Evolutionary conservation across 2,888 invertebrate genomes (phyloP).

Genomic region (Drosophila anomelani): DNA sequence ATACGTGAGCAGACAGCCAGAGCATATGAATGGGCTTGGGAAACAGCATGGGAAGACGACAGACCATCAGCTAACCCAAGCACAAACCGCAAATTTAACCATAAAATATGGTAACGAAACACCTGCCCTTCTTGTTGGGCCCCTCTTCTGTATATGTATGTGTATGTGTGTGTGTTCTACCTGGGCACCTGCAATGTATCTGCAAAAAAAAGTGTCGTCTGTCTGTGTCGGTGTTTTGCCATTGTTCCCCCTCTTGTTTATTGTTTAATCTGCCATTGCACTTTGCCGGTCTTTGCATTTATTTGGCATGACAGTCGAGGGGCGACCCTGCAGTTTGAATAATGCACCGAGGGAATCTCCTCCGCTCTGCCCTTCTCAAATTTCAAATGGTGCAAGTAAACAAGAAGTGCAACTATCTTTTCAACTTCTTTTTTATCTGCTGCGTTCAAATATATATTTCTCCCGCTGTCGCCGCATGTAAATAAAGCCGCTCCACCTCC

Average conservation of each 20-base stretch:
- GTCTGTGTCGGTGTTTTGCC: conserved; percentile 24
- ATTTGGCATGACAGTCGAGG: conserved; percentile 27
- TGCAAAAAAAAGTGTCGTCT: conserved; percentile 51
- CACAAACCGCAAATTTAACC: conserved; percentile 66
- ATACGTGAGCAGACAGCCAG: conserved; percentile 48
- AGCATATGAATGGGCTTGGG: conserved; percentile 73
- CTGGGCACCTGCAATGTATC: conserved; percentile 34
- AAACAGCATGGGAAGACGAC: conserved; percentile 38
- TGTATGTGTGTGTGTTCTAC: conserved; percentile 15
- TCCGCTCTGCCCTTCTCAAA: conserved; percentile 50
- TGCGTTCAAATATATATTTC: conserved; percentile 34
- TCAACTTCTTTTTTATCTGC: conserved; percentile 8
- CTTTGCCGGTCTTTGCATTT: conserved; percentile 50
- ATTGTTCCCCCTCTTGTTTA: conserved; percentile 48
- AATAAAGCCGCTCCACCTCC: conserved; percentile 24
- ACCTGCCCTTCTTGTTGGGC: conserved; percentile 63
- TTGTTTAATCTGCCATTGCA: conserved; percentile 73
- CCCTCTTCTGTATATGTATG: conserved; percentile 17
- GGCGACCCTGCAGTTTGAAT: conserved; percentile 29
- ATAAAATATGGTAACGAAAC: conserved; percentile 77
- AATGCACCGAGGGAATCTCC: conserved; percentile 2
- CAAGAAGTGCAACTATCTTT: conserved; percentile 30
- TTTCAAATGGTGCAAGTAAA: conserved; percentile 49
- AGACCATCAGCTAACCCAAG: conserved; percentile 50
- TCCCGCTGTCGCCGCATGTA: conserved; percentile 37